Evolutionary conservation across 1,140 invertebrate species (phyloP).

Genomic region (Cataglyphis hispanica): DNA sequence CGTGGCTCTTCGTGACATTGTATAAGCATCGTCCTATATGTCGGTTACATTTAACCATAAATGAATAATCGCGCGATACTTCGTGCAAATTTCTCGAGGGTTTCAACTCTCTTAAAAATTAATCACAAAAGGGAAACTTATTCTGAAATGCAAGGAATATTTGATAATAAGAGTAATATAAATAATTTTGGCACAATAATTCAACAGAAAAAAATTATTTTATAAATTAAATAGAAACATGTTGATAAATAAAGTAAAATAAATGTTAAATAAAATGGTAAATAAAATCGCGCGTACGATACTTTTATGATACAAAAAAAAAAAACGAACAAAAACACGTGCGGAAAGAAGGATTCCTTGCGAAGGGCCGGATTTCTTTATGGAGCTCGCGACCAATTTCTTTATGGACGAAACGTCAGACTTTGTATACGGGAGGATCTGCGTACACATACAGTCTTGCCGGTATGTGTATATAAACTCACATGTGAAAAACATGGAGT

Average conservation of each 20-base stretch:
- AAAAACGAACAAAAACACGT: not conserved
- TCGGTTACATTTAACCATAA: slow-evolving; percentile 37
- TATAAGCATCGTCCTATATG: slow-evolving; percentile 57
- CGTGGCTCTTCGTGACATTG: slow-evolving; percentile 75
- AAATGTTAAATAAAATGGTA: not conserved
- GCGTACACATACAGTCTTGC: not conserved
- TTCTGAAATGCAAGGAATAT: not conserved
- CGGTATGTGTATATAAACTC: slow-evolving; percentile 54
- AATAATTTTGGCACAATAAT: not conserved
- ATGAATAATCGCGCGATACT: slow-evolving; percentile 48
- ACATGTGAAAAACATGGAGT: slow-evolving; percentile 11
- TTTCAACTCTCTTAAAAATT: not conserved
- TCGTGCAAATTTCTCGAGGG: slow-evolving; percentile 11
- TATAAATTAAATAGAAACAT: not conserved
- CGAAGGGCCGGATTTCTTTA: not conserved
- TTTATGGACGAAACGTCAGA: not conserved
- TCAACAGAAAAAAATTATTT: not conserved
- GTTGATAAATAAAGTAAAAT: not conserved
- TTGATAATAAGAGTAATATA: not conserved
- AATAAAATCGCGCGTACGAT: not conserved
- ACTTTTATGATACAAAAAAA: not conserved
- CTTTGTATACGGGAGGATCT: not conserved
- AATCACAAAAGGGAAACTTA: not conserved
- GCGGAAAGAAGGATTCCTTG: slow-evolving; percentile 8
- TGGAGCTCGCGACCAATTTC: not conserved